Evolutionary conservation across 1,140 invertebrate species (phyloP), one percentile per base, ranked within the genome.

Genomic region (Pantala flavescens): DNA sequence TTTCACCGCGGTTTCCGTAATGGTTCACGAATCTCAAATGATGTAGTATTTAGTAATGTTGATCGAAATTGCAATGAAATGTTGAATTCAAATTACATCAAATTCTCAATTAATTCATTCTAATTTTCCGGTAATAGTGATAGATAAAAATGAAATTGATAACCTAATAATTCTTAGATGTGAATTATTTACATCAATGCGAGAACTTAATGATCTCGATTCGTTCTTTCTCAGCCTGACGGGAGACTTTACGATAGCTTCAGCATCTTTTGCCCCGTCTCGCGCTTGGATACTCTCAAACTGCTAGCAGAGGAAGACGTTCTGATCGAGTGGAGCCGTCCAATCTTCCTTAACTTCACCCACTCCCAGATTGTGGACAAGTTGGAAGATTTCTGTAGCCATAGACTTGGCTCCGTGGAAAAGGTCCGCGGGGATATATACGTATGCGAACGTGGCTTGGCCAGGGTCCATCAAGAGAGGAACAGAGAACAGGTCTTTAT

Each of bases 271-370:
- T 93, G 91, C 84, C 91, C 92, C 36, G 88, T 87, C 77, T 87
- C 90, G 80, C 86, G 88, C 76, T 83, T 91, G 75, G 89, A 93
- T 72, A 82, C 86, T 77, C 84, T 93, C 77, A 85, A 89, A 78
- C 81, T 92, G 75, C 79, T 93, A 77, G 86, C 87, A 73, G 86
- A 88, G 55, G 92, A 93, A 82, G 90, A 92, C 82, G 80, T 90
- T 24, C 85, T 93, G 73, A 86, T 93, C 74, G 90, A 93, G 82
- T 92, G 91, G 88, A 86, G 86, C 73, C 86, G 87, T 80, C 90
- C 91, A 71, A 82, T 93, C 79, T 93, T 91, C 84, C 87, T 93
- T 82, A 93, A 93, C 84, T 93, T 92, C 83, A 91, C 91, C 77
- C 91, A 93, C 83, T 85, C 87, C 78, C 86, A 86, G 71, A 92